Evolutionary conservation across 2,113 vertebrate genomes (phyloP).

Genomic region (Myrmecophaga tridactyla): DNA sequence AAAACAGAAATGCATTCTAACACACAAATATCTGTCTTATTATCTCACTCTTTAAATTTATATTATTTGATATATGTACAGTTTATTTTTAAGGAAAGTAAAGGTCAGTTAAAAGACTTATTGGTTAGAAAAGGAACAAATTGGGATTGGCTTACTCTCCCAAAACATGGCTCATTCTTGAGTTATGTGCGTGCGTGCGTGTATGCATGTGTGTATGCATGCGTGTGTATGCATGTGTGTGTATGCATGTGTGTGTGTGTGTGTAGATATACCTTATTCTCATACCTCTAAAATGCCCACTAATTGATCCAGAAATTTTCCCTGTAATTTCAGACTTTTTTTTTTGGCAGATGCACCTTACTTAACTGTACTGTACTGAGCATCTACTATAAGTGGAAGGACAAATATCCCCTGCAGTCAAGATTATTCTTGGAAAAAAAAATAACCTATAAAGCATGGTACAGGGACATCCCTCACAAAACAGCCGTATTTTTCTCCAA

Average conservation of each 20-base stretch:
- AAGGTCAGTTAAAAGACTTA: neutral
- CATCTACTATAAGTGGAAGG: neutral
- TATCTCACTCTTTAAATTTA: constrained; percentile 5
- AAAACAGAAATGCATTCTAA: neutral
- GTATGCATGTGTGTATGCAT: no score
- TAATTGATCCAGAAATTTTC: neutral
- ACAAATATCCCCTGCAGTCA: neutral
- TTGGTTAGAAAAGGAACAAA: neutral
- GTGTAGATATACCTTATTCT: neutral
- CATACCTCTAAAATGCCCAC: neutral
- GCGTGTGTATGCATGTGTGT: no score
- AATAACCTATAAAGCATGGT: neutral
- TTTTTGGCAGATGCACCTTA: neutral
- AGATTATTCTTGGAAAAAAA: neutral
- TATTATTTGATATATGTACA: neutral
- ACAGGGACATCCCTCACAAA: neutral
- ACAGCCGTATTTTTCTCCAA: neutral
- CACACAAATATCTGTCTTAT: neutral
- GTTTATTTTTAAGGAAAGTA: neutral
- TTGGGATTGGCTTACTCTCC: neutral
- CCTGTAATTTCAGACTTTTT: neutral
- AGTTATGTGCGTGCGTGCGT: neutral
- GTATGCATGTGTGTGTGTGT: no score
- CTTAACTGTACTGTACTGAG: neutral
- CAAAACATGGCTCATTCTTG: neutral